Percentiles rank a stretch among this genome's conserved stretches.
phyloP scores from a whole-genome alignment of 2,113 vertebrate species.

The Indicator indicator region DNA sequence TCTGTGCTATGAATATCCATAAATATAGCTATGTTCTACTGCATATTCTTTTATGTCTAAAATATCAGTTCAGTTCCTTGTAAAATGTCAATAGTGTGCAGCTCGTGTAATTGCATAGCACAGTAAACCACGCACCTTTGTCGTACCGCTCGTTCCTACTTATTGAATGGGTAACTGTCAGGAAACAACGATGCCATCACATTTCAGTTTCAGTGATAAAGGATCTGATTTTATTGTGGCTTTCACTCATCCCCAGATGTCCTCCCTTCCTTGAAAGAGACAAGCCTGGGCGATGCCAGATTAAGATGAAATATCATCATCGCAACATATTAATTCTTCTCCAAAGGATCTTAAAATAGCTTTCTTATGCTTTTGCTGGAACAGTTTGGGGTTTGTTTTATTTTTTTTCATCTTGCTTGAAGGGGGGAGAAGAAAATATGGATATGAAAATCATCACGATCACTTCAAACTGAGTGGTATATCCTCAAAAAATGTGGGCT shows the following conservation, averaged over 20 bases:
- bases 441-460: slow-evolving; percentile 48
- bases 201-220: slow-evolving; percentile 47
- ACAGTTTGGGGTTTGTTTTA: background rate
- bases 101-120: slow-evolving; percentile 23
- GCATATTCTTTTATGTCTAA: slow-evolving; percentile 35
- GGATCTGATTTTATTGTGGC: slow-evolving; percentile 59
- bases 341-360: slow-evolving; percentile 59
- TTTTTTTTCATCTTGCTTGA: slow-evolving; percentile 50
- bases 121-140: slow-evolving; percentile 50
- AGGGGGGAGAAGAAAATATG: slow-evolving; percentile 28
- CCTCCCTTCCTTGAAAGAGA: slow-evolving; percentile 67
- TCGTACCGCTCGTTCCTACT: slow-evolving; percentile 32
- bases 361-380: slow-evolving; percentile 60
- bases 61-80: slow-evolving; percentile 20
- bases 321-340: slow-evolving; percentile 63
- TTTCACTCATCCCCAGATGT: slow-evolving; percentile 69
- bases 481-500: slow-evolving; percentile 62
- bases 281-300: slow-evolving; percentile 59
- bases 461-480: slow-evolving; percentile 44
- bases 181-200: slow-evolving; percentile 45
- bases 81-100: slow-evolving; percentile 42
- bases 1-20: slow-evolving; percentile 5
- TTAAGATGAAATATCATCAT: slow-evolving; percentile 69
- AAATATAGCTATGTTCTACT: background rate
- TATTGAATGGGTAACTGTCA: slow-evolving; percentile 63